Percentiles rank a stretch among this genome's conserved stretches.
These are phyloP conservation scores for Papilio aristodemus DNA, from an alignment of 1,140 invertebrate species.

Conservation along the genomic window DNA sequence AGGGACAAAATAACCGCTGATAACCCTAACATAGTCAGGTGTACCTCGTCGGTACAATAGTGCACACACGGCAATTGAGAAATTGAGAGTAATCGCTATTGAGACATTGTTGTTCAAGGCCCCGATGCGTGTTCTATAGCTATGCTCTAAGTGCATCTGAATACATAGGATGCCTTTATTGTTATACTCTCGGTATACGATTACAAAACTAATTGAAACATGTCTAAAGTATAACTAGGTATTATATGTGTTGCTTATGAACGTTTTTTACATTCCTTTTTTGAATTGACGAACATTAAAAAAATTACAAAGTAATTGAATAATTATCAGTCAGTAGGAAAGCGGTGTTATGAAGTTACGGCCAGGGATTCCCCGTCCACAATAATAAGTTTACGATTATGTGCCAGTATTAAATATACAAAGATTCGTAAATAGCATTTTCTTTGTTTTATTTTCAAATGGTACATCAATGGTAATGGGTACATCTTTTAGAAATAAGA, in stretches of 20 bases:
- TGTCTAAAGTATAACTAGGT: not conserved
- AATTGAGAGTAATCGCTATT: slow-evolving; percentile 71
- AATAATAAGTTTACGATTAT: no score
- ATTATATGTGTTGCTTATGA: not conserved
- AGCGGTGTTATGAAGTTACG: no score
- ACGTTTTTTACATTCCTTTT: not conserved
- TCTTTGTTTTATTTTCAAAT: no score
- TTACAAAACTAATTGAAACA: slow-evolving; percentile 9
- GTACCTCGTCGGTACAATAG: slow-evolving; percentile 36
- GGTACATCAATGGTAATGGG: no score
- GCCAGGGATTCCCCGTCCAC: no score
- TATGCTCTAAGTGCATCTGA: slow-evolving; percentile 15
- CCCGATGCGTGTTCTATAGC: slow-evolving; percentile 36
- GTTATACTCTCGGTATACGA: not conserved
- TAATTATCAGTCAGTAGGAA: no score
- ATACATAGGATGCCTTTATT: slow-evolving; percentile 10
- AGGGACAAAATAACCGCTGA: not conserved
- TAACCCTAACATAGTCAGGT: slow-evolving; percentile 27
- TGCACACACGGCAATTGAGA: slow-evolving; percentile 61
- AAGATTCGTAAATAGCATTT: no score
- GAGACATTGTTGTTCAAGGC: slow-evolving; percentile 56
- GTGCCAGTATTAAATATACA: no score
- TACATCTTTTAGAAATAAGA: no score
- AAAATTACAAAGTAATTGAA: no score
- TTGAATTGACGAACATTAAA: no score